phyloP scores from a whole-genome alignment of 2,888 invertebrate species.

The Thera obeliscata region DNA sequence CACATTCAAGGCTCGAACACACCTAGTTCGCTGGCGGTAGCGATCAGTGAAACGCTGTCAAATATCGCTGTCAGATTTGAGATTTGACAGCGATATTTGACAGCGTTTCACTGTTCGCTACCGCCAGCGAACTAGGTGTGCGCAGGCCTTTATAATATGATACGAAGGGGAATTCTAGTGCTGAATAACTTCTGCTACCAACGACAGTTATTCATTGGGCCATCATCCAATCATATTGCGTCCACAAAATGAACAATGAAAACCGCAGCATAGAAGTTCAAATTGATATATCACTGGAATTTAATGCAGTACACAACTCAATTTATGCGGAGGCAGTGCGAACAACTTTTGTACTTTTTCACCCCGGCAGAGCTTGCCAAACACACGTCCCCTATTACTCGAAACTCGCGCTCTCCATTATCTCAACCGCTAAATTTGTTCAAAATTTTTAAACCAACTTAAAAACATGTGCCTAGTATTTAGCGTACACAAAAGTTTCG shows the following conservation, averaged over 20 bases:
- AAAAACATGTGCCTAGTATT: conserved; percentile 60
- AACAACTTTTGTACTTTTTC: conserved; percentile 81
- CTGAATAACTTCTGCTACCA: no score
- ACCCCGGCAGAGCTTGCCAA: conserved; percentile 72
- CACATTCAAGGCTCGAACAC: no score
- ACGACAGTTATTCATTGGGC: background rate
- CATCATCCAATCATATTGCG: no score
- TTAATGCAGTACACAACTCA: conserved; percentile 51
- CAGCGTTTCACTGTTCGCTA: no score
- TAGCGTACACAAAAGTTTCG: conserved; percentile 57
- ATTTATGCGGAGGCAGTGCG: conserved; percentile 55
- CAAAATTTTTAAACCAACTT: conserved; percentile 69
- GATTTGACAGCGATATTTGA: no score
- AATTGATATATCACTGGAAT: conserved; percentile 29
- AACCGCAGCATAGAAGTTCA: conserved; percentile 31
- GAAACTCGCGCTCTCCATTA: conserved; percentile 79
- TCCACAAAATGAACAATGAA: background rate
- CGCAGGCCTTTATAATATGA: no score
- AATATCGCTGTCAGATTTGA: no score
- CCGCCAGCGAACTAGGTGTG: no score
- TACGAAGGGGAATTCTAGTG: no score
- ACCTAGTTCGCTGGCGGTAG: no score
- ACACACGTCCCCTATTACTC: conserved; percentile 77
- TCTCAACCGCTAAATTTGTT: conserved; percentile 76
- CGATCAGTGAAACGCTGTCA: no score